These are phyloP conservation scores for Helarctos malayanus DNA, from an alignment of 2,797 vertebrate species.

Conservation along the genomic window DNA sequence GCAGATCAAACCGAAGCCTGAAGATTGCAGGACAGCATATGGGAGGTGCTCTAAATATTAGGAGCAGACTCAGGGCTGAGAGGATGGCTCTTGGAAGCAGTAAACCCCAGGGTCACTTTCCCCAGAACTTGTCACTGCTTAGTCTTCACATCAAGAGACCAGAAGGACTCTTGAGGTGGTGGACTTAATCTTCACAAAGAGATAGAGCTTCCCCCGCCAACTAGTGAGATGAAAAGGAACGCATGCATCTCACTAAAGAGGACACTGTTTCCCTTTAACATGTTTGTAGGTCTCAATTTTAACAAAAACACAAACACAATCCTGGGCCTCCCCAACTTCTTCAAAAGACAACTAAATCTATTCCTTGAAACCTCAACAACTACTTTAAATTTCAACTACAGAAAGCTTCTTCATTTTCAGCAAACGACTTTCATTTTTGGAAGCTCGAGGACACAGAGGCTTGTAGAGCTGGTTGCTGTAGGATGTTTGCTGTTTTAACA, in stretches of 20 bases:
- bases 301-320: conserved; percentile 53
- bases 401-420: conserved; percentile 53
- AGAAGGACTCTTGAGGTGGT: conserved; percentile 71
- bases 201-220: conserved; percentile 59
- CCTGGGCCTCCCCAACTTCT: conserved; percentile 36
- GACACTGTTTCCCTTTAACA: conserved; percentile 16
- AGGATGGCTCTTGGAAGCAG: conserved; percentile 68
- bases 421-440: conserved; percentile 72
- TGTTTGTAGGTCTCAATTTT: not conserved
- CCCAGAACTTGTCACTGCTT: conserved; percentile 55
- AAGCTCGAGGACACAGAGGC: conserved; percentile 63
- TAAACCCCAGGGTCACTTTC: conserved; percentile 38
- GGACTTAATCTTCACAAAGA: conserved; percentile 77
- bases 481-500: conserved; percentile 46
- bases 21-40: not conserved
- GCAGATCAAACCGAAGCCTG: not conserved
- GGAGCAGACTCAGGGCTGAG: conserved; percentile 57
- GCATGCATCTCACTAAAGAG: conserved; percentile 50
- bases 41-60: conserved; percentile 60
- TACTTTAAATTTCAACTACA: conserved; percentile 65
- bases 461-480: not conserved
- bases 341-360: not conserved
- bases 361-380: conserved; percentile 57
- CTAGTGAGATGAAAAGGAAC: not conserved
- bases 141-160: conserved; percentile 60